Evolutionary conservation across 64 coral and sea anemone species (phyloP).

Genomic region (Porites lutea): DNA sequence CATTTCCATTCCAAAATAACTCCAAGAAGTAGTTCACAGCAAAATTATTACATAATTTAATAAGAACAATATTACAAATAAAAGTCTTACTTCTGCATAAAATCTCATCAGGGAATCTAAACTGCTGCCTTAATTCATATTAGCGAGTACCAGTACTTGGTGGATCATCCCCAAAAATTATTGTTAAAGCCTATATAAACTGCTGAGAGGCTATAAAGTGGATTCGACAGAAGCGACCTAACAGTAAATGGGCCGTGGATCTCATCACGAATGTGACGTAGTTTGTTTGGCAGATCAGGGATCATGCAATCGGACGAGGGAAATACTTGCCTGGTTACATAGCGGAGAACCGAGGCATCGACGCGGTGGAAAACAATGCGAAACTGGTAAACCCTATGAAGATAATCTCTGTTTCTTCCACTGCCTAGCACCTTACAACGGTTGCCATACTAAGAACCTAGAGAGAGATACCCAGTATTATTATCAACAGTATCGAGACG

Average conservation of each 20-base stretch:
- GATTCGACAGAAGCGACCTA: neutral
- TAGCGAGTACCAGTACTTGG: no score
- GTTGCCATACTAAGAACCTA: neutral
- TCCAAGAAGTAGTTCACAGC: no score
- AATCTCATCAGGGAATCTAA: no score
- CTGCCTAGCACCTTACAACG: neutral
- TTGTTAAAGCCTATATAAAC: no score
- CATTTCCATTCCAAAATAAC: no score
- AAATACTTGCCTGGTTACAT: neutral
- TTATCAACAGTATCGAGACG: neutral
- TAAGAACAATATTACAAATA: no score
- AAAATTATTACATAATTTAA: no score
- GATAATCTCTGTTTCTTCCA: conserved; percentile 22
- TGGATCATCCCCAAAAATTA: no score
- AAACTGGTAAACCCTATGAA: neutral
- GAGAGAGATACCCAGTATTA: neutral
- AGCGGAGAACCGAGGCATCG: neutral
- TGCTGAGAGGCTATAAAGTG: neutral
- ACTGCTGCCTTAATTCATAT: no score
- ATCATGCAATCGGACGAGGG: neutral
- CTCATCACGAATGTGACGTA: neutral
- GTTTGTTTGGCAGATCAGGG: neutral
- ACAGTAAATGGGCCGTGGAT: conserved; percentile 23
- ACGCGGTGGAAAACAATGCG: neutral
- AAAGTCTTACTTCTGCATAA: no score